phyloP scores from a whole-genome alignment of 2,113 vertebrate genomes.

The Microtus montanus region DNA sequence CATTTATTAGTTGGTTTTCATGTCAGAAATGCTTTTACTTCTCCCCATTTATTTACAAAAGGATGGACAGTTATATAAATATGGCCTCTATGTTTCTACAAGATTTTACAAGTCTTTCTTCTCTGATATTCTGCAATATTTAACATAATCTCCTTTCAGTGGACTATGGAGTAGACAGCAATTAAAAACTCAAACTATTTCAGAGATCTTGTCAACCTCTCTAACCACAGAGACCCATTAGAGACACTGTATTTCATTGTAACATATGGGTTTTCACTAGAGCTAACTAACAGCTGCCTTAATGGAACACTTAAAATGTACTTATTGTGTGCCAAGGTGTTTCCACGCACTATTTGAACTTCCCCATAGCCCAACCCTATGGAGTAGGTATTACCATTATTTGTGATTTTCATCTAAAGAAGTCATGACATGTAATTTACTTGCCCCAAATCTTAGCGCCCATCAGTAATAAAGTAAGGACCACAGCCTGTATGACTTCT shows the following conservation, averaged over 20 bases:
- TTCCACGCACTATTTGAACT: constrained; percentile 42
- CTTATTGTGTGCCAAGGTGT: not conserved
- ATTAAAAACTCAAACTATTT: not conserved
- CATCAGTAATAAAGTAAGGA: not conserved
- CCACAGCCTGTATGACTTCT: not conserved
- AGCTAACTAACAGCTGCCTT: not conserved
- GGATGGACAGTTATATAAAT: not conserved
- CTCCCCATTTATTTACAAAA: not conserved
- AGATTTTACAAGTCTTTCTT: constrained; percentile 34
- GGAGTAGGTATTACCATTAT: not conserved
- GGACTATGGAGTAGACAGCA: constrained; percentile 2
- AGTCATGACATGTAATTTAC: not conserved
- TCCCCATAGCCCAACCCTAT: not conserved
- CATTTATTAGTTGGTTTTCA: constrained; percentile 55
- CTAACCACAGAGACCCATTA: not conserved
- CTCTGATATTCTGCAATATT: not conserved
- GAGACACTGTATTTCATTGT: constrained; percentile 3
- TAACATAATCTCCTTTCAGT: not conserved
- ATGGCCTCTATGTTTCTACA: constrained; percentile 19
- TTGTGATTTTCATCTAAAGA: not conserved
- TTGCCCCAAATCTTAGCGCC: not conserved
- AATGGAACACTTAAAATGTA: not conserved
- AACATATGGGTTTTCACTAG: constrained; percentile 1
- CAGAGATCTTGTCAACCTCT: constrained; percentile 13
- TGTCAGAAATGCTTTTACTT: constrained; percentile 45